Evolutionary conservation across 2,797 vertebrate genomes (phyloP), one percentile per base, ranked within the genome.

Genomic region (Molossus alvarezi): DNA sequence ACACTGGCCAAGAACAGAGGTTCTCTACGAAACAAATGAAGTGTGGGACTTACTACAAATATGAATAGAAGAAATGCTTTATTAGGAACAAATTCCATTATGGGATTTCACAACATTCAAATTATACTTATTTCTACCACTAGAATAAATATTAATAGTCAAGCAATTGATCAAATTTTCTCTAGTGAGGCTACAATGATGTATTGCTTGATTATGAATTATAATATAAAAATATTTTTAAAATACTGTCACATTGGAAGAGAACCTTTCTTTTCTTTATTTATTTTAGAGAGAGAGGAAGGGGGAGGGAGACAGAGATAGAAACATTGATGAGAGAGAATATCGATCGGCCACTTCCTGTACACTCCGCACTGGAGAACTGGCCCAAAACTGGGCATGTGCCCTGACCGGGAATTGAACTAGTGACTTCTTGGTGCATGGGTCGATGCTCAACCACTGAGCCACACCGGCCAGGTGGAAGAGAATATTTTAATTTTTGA

Each of bases 161-260:
- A 23, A 94, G 21, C 9, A 86, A 67, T 17, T 71, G 9, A 83
- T 84, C 25, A 72, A 25, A 37, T 57, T 88, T 77, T 95, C 20
- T 64, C 33, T 51, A 20, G 37, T 67, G n/a, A 87, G 15, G 1
- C 1, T n/a, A 21, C n/a, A 53, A 69, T 84, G 18, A 93, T 89
- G 45, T 79, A 86, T 73, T 85, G 17, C 11, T 90, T 85, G 25
- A 55, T 92, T 86, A 81, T 76, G 18, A 92, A 48, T 27, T 64
- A 80, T 21, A 80, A 75, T 58, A 80, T 48, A 25, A 80, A 80
- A 60, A 85, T 0, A 60, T 17, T 69, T 84, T 57, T 2, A 41
- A 73, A 91, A 65, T 23, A 76, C 2, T 0, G 25, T 18, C 45
- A 33, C 9, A 69, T 20, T 79, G 11, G 5, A 80, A 73, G 6